A percentile compares a stretch with the other conserved stretches of the same genome.
These are phyloP conservation scores for Clistopyga incitator DNA, from an alignment of 2,888 invertebrate genomes.

Conservation along the genomic window DNA sequence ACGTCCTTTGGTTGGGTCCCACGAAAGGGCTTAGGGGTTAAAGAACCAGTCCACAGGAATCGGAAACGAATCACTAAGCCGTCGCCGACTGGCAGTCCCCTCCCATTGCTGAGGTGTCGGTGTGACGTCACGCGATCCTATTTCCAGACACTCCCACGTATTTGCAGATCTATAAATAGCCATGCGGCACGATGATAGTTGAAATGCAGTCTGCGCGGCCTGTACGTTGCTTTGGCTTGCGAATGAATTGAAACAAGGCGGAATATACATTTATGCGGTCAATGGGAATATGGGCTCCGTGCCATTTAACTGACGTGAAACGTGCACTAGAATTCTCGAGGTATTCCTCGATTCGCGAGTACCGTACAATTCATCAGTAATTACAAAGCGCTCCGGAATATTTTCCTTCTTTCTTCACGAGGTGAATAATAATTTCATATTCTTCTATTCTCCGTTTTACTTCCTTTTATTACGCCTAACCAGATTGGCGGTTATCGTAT, in stretches of 20 bases:
- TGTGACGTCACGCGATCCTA: constrained; percentile 79
- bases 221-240: constrained; percentile 11
- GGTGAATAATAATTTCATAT: neutral
- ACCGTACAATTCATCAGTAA: neutral
- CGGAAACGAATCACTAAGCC: constrained; percentile 75
- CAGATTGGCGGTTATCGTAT: neutral
- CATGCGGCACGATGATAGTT: constrained; percentile 5
- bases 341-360: neutral
- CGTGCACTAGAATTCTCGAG: constrained; percentile 13
- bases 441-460: neutral
- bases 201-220: neutral
- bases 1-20: neutral
- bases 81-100: constrained; percentile 24
- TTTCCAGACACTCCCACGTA: constrained; percentile 75
- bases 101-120: constrained; percentile 65
- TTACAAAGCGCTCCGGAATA: neutral
- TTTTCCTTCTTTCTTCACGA: neutral
- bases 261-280: constrained; percentile 32
- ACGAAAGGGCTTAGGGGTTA: constrained; percentile 73
- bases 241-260: constrained; percentile 49
- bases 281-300: constrained; percentile 56
- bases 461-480: neutral
- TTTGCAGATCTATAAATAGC: constrained; percentile 76
- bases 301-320: constrained; percentile 31
- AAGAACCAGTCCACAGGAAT: constrained; percentile 76